Base-by-base conservation (phyloP, 1,140 invertebrate genomes). In the Anthonomus grandis region DNA sequence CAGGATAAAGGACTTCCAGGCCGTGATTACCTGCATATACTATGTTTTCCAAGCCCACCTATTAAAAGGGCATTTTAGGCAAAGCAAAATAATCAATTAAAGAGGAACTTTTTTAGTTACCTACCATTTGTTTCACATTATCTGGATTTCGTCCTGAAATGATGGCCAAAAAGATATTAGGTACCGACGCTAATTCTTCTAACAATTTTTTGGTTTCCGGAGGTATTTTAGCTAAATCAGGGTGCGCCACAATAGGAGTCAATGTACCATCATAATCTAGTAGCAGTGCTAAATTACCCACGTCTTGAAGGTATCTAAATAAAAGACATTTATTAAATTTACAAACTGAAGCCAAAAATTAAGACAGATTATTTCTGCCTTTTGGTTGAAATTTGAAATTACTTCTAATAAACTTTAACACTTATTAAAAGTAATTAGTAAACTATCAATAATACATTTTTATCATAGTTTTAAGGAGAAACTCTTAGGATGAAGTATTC, bases 191-290 rank as follows among this genome's bases (percentile, higher is more conserved):
- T 15, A 64, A 36, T 3, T 42, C 45, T 41, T 60, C 15, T 17
- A 64, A 44, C 19, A 64, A 15, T 24, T 3, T 34, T 37, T 64
- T 60, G 9, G 62, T 60, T 50, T 64, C 51, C 17, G 46, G 27
- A n/a, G 62, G 62, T 8, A 64, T 64, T 56, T 21, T 52, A 18
- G 62, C 62, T 5, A 64, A 36, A 38, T 64, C 62, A 12, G 62
- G 62, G 52, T 64, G 62, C 18, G 58, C 62, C 8, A 64, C 62
- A 31, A 64, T 64, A 4, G 62, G 62, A 23, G 58, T 58, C 12
- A 64, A 41, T 13, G 62, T 64, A 17, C 62, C 62, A 56, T 64
- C 62, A 52, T 64, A 64, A 53, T 64, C 62, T 10, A 64, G 18
- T 51, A 64, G 23, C 15, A 64, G 5, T 8, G 62, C 54, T 8